phyloP scores from a whole-genome alignment of 2,113 vertebrate genomes.

The Bungarus multicinctus region DNA sequence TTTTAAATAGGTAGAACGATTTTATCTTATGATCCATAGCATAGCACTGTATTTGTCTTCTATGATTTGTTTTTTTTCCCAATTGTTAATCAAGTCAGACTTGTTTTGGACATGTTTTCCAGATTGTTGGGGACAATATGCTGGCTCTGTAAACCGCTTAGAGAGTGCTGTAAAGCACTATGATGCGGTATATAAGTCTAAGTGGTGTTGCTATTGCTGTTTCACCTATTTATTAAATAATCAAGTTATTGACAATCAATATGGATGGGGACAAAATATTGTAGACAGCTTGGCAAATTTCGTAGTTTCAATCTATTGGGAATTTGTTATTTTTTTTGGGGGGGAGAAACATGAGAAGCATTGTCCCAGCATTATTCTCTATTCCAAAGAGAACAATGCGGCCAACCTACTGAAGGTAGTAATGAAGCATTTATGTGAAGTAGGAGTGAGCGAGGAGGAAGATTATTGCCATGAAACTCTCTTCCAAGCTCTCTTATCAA shows the following conservation, averaged over 20 bases:
- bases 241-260: background rate
- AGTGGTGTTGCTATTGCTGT: too few relatives aligned
- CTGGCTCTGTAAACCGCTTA: too few relatives aligned
- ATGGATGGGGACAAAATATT: background rate
- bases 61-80: background rate
- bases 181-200: too few relatives aligned
- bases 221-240: background rate
- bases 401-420: background rate
- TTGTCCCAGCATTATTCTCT: background rate
- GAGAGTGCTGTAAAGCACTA: too few relatives aligned
- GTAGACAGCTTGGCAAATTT: background rate
- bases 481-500: background rate
- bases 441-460: too few relatives aligned
- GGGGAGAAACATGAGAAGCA: background rate
- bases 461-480: background rate
- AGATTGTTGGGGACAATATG: too few relatives aligned
- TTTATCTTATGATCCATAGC: background rate
- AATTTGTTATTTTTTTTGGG: background rate
- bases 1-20: conserved; percentile 5
- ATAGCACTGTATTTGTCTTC: background rate
- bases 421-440: background rate
- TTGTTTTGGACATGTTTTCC: conserved; percentile 1
- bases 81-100: background rate
- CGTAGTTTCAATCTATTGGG: background rate
- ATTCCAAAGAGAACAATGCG: background rate